phyloP scores from a whole-genome alignment of 2,888 invertebrate genomes.

The Perizoma affinitatum region DNA sequence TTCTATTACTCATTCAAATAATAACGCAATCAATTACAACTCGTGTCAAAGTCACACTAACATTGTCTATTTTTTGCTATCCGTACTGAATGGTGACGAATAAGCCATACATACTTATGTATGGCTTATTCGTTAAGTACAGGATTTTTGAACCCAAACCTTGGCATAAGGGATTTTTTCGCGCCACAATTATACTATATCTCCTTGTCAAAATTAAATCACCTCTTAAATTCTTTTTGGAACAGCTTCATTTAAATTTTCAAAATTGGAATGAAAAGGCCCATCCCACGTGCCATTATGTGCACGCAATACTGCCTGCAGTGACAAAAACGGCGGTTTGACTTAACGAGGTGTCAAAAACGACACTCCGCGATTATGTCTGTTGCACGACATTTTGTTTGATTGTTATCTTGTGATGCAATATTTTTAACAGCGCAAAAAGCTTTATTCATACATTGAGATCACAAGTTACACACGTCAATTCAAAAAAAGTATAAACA shows the following conservation, averaged over 20 bases:
- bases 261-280: background rate
- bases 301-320: slow-evolving; percentile 19
- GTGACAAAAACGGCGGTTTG: slow-evolving; percentile 17
- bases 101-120: background rate
- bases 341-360: slow-evolving; percentile 23
- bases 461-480: too few species aligned
- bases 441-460: too few species aligned
- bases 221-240: background rate
- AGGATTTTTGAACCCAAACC: slow-evolving; percentile 19
- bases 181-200: slow-evolving; percentile 1
- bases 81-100: slow-evolving; percentile 11
- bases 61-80: slow-evolving; percentile 20
- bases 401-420: slow-evolving; percentile 3
- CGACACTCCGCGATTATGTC: slow-evolving; percentile 14
- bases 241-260: background rate
- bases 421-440: background rate
- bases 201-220: slow-evolving; percentile 7
- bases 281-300: slow-evolving; percentile 18
- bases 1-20: slow-evolving; percentile 21
- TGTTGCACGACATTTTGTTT: slow-evolving; percentile 6
- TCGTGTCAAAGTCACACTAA: slow-evolving; percentile 27
- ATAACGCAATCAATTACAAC: slow-evolving; percentile 29
- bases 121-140: too few species aligned
- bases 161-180: slow-evolving; percentile 6
- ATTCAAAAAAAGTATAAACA: too few species aligned